A percentile compares a stretch with the other conserved stretches of the same genome.
These are phyloP conservation scores for Kudoa iwatai DNA, from an alignment of 30 jellyfish, hydroid and myxozoan species.

Conservation along the genomic window DNA sequence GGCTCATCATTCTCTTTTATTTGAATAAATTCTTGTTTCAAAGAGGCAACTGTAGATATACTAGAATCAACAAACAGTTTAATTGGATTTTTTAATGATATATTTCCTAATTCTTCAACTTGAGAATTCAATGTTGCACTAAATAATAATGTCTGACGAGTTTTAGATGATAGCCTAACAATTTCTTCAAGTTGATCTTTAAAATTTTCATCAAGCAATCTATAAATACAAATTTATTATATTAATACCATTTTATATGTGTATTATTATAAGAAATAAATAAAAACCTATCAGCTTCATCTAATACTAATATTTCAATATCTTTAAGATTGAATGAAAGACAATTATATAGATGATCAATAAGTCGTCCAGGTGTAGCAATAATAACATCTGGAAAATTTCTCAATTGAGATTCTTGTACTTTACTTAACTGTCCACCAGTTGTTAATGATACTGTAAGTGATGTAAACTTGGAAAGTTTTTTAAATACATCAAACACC, in stretches of 20 bases:
- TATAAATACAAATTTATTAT: constrained; percentile 1
- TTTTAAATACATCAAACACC: too few species aligned
- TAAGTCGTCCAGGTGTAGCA: constrained; percentile 95
- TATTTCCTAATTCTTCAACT: constrained; percentile 34
- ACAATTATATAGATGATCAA: constrained; percentile 57
- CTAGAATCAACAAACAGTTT: constrained; percentile 43
- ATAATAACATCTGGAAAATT: constrained; percentile 38
- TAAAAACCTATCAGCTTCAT: constrained; percentile 77
- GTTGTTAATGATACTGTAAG: too few species aligned
- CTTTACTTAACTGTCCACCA: constrained; percentile 49
- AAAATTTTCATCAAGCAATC: constrained; percentile 83
- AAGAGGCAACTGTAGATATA: constrained; percentile 27
- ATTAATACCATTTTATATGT: too few species aligned
- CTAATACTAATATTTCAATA: constrained; percentile 54
- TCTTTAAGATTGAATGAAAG: constrained; percentile 52
- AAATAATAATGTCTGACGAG: constrained; percentile 68
- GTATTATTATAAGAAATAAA: too few species aligned
- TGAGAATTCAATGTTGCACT: constrained; percentile 32
- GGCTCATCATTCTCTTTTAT: constrained; percentile 25
- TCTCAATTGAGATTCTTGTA: constrained; percentile 54
- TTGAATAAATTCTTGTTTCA: constrained; percentile 69
- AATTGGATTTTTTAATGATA: constrained; percentile 48
- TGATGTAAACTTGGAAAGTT: too few species aligned
- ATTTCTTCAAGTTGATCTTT: constrained; percentile 64
- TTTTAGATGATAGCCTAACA: constrained; percentile 35